A percentile compares a stretch with the other conserved stretches of the same genome.
phyloP scores from a whole-genome alignment of 2,113 vertebrate genomes.

The Eptesicus fuscus region DNA sequence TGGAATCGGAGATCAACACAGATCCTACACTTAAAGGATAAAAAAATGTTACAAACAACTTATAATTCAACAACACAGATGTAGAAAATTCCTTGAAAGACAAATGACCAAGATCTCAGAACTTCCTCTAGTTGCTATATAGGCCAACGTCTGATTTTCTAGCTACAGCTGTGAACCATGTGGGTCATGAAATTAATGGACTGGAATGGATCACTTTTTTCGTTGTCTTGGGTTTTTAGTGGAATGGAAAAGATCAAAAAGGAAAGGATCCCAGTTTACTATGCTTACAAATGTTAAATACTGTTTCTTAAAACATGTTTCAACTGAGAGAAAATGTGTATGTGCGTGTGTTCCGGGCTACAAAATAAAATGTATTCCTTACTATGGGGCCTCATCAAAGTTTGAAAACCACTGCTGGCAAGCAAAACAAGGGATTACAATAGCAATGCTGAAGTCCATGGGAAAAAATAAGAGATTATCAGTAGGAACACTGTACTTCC shows the following conservation, averaged over 20 bases:
- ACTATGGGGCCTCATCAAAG: not conserved
- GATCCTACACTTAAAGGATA: not conserved
- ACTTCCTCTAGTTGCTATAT: not conserved
- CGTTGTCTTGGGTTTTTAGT: not conserved
- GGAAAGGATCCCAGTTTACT: conserved; percentile 4
- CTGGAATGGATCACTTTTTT: not conserved
- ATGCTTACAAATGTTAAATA: not conserved
- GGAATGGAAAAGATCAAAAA: not conserved
- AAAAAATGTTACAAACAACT: not conserved
- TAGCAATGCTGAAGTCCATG: not conserved
- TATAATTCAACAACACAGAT: not conserved
- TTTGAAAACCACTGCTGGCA: not conserved
- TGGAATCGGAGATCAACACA: not conserved
- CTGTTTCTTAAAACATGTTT: not conserved
- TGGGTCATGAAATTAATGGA: not conserved
- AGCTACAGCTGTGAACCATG: not conserved
- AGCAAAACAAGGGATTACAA: not conserved
- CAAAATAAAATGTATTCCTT: not conserved
- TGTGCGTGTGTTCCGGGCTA: not conserved
- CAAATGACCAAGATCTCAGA: not conserved
- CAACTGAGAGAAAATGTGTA: not conserved
- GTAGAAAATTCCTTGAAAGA: not conserved
- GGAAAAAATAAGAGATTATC: not conserved
- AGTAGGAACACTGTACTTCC: not conserved
- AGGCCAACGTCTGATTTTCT: not conserved